Conservation (phyloP, 1,140 invertebrate species). For the Camponotus pennsylvanicus region DNA sequence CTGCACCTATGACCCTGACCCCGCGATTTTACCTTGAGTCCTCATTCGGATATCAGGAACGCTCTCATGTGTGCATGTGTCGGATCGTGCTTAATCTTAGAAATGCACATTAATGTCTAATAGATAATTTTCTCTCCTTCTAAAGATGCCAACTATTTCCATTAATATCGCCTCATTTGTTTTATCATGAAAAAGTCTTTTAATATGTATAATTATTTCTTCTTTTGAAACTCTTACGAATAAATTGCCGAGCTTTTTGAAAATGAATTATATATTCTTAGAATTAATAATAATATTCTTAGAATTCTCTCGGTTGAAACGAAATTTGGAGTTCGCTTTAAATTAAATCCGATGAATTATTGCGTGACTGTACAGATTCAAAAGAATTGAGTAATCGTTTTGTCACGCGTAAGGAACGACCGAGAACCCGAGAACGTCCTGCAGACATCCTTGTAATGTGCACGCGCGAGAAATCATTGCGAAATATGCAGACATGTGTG, state of each 20-base stretch:
- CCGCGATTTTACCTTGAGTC: conserved; percentile 70
- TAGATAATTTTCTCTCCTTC: not conserved
- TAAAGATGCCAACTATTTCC: not conserved
- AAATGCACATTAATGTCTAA: not conserved
- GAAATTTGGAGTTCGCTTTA: not conserved
- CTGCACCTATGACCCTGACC: conserved; percentile 77
- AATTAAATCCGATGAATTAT: conserved; percentile 8
- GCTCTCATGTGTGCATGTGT: not conserved
- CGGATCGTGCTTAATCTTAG: conserved; percentile 7
- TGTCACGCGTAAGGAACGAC: not conserved
- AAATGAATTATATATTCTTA: not conserved
- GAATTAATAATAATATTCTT: not conserved
- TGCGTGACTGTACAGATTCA: not conserved
- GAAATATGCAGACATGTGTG: conserved; percentile 5
- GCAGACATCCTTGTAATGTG: not conserved
- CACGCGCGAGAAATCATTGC: conserved; percentile 10
- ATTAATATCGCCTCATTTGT: not conserved
- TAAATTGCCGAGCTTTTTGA: not conserved
- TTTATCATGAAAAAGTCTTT: not conserved
- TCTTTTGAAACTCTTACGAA: not conserved
- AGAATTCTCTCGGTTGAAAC: not conserved
- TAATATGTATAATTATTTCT: not conserved
- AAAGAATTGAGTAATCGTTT: not conserved
- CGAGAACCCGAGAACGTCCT: not conserved
- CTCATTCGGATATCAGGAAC: conserved; percentile 61